phyloP scores from a whole-genome alignment of 2,797 vertebrate species.

The Poecile montanus region DNA sequence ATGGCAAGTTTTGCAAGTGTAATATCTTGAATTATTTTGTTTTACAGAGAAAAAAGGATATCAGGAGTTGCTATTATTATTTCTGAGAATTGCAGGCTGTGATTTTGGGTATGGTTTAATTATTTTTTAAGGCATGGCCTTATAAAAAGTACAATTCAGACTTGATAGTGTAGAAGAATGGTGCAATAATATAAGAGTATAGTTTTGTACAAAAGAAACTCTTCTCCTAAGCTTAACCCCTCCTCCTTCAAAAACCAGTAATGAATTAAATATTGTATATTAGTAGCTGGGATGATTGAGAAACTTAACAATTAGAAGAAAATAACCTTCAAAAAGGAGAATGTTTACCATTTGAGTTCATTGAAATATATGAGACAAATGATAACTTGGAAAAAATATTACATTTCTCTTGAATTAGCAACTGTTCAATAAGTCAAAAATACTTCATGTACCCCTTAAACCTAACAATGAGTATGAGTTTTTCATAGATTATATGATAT shows the following conservation, averaged over 20 bases:
- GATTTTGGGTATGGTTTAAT: background rate
- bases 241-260: background rate
- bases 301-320: background rate
- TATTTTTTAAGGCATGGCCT: background rate
- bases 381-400: background rate
- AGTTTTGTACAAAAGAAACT: background rate
- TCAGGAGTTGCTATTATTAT: background rate
- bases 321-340: accelerated
- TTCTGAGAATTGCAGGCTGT: background rate
- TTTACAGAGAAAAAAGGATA: background rate
- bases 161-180: background rate
- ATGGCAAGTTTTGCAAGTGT: background rate
- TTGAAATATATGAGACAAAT: background rate
- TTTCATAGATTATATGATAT: background rate
- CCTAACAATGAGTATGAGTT: background rate
- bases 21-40: background rate
- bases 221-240: background rate
- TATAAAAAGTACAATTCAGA: background rate
- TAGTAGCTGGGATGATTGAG: background rate
- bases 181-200: background rate
- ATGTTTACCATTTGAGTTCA: background rate
- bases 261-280: background rate
- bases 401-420: background rate
- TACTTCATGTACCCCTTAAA: background rate
- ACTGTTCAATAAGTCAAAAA: background rate